These are phyloP conservation scores for Polypedilum pembai DNA, from an alignment of 1,140 invertebrate genomes.

Conservation along the genomic window DNA sequence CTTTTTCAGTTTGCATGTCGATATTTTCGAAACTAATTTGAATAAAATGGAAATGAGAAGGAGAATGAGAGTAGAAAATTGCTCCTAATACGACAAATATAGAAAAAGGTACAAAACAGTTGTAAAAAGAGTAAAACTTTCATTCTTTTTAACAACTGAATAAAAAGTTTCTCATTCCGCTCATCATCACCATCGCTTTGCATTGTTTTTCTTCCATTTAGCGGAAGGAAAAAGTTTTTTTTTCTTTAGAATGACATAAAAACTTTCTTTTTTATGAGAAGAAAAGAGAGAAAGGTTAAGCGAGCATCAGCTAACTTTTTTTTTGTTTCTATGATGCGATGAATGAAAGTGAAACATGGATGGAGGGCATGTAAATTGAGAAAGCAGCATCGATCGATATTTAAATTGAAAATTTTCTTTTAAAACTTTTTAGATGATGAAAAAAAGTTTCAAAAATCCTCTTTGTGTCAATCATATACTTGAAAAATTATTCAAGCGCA, in stretches of 20 bases:
- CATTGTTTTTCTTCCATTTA: not conserved
- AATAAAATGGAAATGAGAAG: conserved; percentile 5
- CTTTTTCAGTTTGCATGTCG: not conserved
- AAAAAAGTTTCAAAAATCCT: no score
- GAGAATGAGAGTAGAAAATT: not conserved
- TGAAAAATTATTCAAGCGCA: no score
- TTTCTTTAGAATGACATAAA: not conserved
- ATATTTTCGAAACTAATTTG: not conserved
- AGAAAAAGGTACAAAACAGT: not conserved
- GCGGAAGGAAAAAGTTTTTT: not conserved
- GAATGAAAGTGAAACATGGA: not conserved
- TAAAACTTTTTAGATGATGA: no score
- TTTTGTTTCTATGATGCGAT: not conserved
- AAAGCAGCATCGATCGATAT: no score
- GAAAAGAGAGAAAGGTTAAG: no score
- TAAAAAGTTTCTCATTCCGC: not conserved
- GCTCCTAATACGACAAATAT: not conserved
- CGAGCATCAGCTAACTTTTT: not conserved
- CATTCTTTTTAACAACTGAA: not conserved
- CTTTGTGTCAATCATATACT: no score
- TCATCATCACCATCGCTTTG: not conserved
- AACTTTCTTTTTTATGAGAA: not conserved
- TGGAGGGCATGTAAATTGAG: not conserved
- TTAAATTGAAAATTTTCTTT: no score
- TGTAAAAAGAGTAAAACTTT: conserved; percentile 1